Conservation (phyloP, 2,888 invertebrate genomes). For the Clepsis dumicolana region DNA sequence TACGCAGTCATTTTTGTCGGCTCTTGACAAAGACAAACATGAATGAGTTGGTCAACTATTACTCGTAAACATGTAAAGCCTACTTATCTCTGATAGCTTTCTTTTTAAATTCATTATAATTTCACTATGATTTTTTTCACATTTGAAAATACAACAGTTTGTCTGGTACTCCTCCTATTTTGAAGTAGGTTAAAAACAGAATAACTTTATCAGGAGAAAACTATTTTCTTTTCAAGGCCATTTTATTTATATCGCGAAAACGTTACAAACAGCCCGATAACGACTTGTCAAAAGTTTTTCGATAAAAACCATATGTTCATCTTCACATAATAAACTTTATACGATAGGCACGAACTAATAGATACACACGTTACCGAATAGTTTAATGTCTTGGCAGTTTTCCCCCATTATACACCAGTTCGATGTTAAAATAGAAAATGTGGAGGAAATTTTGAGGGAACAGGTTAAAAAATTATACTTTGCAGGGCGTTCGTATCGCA, state of each 20-base stretch:
- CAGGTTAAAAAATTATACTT: neutral
- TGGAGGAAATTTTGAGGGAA: neutral
- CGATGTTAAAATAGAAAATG: slow-evolving; percentile 7
- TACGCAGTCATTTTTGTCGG: too few species aligned
- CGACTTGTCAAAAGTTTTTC: slow-evolving; percentile 24
- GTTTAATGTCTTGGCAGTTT: slow-evolving; percentile 34
- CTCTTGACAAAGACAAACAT: too few species aligned
- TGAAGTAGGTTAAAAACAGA: too few species aligned
- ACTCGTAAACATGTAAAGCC: too few species aligned
- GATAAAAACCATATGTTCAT: slow-evolving; percentile 25
- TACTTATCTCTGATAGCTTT: too few species aligned
- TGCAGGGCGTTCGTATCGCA: neutral
- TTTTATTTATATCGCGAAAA: neutral
- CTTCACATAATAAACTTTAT: slow-evolving; percentile 23
- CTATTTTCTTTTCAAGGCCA: neutral
- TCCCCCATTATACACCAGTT: slow-evolving; percentile 19
- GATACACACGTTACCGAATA: slow-evolving; percentile 12
- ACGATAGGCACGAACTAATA: slow-evolving; percentile 4
- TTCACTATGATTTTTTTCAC: too few species aligned
- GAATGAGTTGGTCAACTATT: too few species aligned
- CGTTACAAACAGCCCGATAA: slow-evolving; percentile 17
- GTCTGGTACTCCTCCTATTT: too few species aligned
- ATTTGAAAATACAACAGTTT: too few species aligned
- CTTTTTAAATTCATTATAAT: too few species aligned
- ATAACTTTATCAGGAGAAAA: neutral